phyloP scores from a whole-genome alignment of 1,140 invertebrate genomes.

The Parasteatoda tepidariorum region DNA sequence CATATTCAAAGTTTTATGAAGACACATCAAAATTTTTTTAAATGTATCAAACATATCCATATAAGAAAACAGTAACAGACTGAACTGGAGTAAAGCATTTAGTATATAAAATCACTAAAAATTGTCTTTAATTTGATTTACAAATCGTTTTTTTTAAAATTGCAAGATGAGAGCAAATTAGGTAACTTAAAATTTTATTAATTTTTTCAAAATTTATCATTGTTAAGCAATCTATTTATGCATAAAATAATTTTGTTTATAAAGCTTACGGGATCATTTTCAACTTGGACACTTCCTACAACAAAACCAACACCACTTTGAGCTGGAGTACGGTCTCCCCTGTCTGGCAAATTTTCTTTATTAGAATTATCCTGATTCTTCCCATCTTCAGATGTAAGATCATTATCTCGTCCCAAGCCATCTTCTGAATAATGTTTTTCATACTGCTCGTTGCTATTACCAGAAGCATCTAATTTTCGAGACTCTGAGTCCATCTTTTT shows the following conservation, averaged over 20 bases:
- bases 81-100: too few species aligned
- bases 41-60: too few species aligned
- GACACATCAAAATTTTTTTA: too few species aligned
- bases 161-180: too few species aligned
- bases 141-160: too few species aligned
- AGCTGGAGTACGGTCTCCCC: neutral
- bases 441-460: neutral
- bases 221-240: too few species aligned
- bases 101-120: too few species aligned
- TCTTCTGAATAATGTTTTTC: neutral
- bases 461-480: neutral
- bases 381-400: neutral
- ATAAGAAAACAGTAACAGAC: too few species aligned
- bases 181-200: too few species aligned
- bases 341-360: neutral
- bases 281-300: slow-evolving; percentile 76
- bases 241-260: neutral
- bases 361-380: neutral
- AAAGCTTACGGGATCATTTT: slow-evolving; percentile 77
- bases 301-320: slow-evolving; percentile 74
- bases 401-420: neutral
- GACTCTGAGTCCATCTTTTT: slow-evolving; percentile 51
- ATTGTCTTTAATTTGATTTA: too few species aligned
- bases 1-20: too few species aligned
- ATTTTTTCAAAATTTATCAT: too few species aligned